Percentiles rank a stretch among this genome's conserved stretches.
These are phyloP conservation scores for Agrenia bidenticulata DNA, from an alignment of 2,888 invertebrate genomes.

Conservation along the genomic window DNA sequence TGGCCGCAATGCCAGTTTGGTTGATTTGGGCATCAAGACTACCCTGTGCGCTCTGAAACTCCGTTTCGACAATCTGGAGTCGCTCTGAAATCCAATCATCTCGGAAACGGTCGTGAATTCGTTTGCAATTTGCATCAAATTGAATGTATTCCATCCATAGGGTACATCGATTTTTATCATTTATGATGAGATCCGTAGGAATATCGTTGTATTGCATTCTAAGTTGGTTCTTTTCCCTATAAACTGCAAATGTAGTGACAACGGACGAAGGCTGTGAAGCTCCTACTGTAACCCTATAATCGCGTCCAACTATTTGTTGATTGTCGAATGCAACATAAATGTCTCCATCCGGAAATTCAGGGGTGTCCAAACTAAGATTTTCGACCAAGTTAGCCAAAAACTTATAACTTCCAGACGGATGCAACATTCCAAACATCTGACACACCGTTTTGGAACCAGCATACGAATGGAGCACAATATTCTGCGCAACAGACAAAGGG, in stretches of 20 bases:
- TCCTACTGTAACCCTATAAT: neutral
- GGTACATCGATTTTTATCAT: too few relatives aligned
- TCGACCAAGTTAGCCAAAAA: neutral
- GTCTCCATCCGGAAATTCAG: constrained; percentile 6
- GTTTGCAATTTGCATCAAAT: too few relatives aligned
- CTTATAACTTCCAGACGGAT: neutral
- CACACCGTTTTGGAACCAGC: neutral
- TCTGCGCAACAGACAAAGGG: neutral
- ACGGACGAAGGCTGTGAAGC: neutral
- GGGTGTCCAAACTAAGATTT: neutral
- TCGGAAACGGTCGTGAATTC: too few relatives aligned
- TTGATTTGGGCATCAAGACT: neutral
- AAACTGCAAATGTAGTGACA: neutral
- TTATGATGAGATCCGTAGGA: neutral
- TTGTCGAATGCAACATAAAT: constrained; percentile 6
- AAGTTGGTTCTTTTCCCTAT: neutral
- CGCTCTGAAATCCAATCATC: too few relatives aligned
- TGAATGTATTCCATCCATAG: too few relatives aligned
- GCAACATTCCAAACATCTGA: neutral
- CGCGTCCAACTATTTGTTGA: constrained; percentile 8
- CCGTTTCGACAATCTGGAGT: too few relatives aligned
- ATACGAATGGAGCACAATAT: constrained; percentile 14
- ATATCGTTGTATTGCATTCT: neutral
- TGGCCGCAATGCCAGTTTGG: too few relatives aligned
- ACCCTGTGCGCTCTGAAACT: neutral